These are phyloP conservation scores for Andrena marginata DNA, from an alignment of 2,888 invertebrate genomes.

Conservation along the genomic window DNA sequence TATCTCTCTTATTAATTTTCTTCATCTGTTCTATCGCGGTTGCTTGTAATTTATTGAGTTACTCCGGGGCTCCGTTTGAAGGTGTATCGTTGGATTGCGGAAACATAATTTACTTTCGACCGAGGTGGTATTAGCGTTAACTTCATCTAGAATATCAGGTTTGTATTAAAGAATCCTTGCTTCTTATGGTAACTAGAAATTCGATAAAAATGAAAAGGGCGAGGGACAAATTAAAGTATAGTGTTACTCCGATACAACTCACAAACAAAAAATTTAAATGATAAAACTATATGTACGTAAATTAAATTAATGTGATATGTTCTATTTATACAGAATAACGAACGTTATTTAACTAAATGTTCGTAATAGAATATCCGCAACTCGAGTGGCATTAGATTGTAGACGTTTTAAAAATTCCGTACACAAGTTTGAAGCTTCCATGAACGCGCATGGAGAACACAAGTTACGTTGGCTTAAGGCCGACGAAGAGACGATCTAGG, in stretches of 20 bases:
- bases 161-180: too few species aligned
- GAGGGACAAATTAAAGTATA: too few species aligned
- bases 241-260: too few species aligned
- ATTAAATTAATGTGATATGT: neutral
- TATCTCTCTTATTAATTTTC: conserved; percentile 12
- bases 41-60: neutral
- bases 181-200: too few species aligned
- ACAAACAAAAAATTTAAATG: neutral
- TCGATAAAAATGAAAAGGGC: too few species aligned
- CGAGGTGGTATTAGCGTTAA: too few species aligned
- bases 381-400: neutral
- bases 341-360: neutral
- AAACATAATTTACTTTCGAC: too few species aligned
- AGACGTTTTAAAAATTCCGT: conserved; percentile 39
- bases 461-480: conserved; percentile 28
- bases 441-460: conserved; percentile 28
- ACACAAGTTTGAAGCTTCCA: conserved; percentile 33
- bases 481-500: conserved; percentile 55
- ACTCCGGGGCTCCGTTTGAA: too few species aligned
- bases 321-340: too few species aligned
- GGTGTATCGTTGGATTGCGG: too few species aligned
- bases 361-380: neutral
- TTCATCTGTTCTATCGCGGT: neutral
- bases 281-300: neutral
- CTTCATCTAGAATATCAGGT: too few species aligned